Conservation (phyloP, 2,888 invertebrate species). For the Papilio elwesi region DNA sequence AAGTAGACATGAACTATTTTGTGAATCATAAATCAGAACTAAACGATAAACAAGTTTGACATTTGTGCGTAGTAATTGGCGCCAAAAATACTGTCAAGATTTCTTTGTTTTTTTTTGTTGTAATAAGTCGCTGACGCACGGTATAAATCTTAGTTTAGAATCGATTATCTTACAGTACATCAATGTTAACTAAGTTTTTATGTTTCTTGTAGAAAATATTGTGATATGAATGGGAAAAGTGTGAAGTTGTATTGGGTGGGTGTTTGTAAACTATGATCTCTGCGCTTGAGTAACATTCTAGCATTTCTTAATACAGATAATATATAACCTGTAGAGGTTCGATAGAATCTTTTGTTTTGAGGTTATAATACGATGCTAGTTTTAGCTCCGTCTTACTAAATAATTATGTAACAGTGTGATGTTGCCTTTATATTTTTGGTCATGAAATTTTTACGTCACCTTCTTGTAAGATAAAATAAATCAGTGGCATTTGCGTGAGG, state of each 20-base stretch:
- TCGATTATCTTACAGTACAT: conserved; percentile 27
- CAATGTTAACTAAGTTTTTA: conserved; percentile 19
- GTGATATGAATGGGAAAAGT: conserved; percentile 28
- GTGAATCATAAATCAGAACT: neutral
- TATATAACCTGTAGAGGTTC: conserved; percentile 5
- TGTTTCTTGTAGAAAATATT: conserved; percentile 29
- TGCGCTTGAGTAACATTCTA: conserved; percentile 13
- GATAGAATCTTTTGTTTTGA: conserved; percentile 15
- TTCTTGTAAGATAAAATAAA: neutral
- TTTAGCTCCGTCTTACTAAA: conserved; percentile 25
- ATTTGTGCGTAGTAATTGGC: neutral
- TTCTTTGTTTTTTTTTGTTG: neutral
- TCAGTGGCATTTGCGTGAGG: no score
- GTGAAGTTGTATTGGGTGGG: neutral
- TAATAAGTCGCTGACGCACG: neutral
- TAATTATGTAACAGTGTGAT: neutral
- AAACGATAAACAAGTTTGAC: neutral
- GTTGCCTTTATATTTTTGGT: neutral
- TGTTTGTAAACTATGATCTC: conserved; percentile 36
- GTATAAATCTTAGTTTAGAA: neutral
- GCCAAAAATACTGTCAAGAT: conserved; percentile 19
- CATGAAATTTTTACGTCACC: neutral
- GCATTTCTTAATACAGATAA: conserved; percentile 12
- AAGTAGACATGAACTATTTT: neutral
- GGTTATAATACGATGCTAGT: conserved; percentile 9